These are phyloP conservation scores for Synanthedon andrenaeformis DNA, from an alignment of 2,888 invertebrate species.

Conservation along the genomic window DNA sequence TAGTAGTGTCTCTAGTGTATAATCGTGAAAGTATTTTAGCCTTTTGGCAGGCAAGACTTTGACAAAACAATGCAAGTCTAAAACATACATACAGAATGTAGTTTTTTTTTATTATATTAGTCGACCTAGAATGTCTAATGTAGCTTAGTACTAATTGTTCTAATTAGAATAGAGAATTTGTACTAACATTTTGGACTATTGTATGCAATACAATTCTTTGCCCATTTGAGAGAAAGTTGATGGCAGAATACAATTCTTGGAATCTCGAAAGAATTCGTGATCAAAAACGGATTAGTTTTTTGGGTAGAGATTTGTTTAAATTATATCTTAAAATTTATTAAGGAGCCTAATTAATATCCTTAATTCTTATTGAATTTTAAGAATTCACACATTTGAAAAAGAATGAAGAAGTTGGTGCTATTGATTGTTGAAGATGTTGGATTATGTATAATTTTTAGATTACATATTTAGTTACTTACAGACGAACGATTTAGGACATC, in stretches of 20 bases:
- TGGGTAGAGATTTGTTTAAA: no score
- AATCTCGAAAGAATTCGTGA: no score
- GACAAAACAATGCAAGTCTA: neutral
- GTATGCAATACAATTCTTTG: slow-evolving; percentile 7
- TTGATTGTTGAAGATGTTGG: neutral
- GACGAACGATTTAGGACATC: slow-evolving; percentile 1
- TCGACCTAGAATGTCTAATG: slow-evolving; percentile 7
- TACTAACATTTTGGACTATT: slow-evolving; percentile 21
- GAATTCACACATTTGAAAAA: neutral
- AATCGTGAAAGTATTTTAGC: neutral
- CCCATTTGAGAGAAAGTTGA: slow-evolving; percentile 1
- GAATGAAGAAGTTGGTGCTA: slow-evolving; percentile 8
- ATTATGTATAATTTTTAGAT: slow-evolving; percentile 1
- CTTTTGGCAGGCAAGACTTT: neutral
- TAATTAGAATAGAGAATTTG: slow-evolving; percentile 26
- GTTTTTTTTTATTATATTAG: neutral
- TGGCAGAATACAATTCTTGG: no score
- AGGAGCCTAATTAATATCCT: no score
- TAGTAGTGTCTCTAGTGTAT: neutral
- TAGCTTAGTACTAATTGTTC: slow-evolving; percentile 25
- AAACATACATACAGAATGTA: neutral
- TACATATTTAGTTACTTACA: slow-evolving; percentile 1
- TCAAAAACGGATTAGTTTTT: no score
- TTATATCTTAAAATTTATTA: no score
- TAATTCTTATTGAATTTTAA: neutral